Evolutionary conservation across 2,113 vertebrate genomes (phyloP).

Genomic region (Podilymbus podiceps): DNA sequence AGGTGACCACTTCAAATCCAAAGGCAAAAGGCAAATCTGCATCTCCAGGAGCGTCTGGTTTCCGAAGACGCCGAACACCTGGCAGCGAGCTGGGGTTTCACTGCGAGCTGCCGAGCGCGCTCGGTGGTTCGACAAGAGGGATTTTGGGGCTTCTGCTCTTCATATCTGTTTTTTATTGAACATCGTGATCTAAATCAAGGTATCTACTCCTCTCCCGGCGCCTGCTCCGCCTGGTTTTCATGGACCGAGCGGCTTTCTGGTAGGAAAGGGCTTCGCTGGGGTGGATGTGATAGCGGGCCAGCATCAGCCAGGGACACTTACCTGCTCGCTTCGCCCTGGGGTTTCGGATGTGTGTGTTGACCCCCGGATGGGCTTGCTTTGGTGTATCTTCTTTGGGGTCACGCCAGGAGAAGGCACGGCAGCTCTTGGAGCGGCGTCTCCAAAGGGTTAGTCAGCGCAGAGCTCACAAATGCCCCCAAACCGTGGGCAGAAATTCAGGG

Average conservation of each 20-base stretch:
- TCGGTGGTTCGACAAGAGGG: not conserved
- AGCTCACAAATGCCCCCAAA: not conserved
- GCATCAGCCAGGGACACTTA: not conserved
- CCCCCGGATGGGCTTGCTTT: not conserved
- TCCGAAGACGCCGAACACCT: not conserved
- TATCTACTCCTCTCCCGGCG: accelerated
- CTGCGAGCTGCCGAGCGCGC: not conserved
- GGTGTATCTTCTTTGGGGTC: not conserved
- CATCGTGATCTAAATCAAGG: accelerated
- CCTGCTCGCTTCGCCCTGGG: not conserved
- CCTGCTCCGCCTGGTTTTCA: not conserved
- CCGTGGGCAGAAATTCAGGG: not conserved
- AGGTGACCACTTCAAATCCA: not conserved
- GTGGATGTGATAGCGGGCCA: not conserved
- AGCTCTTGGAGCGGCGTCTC: not conserved
- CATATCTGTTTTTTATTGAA: accelerated
- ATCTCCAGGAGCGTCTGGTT: not conserved
- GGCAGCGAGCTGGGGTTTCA: not conserved
- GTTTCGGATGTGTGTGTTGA: not conserved
- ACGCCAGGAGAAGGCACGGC: not conserved
- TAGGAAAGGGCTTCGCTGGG: not conserved
- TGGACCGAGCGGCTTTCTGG: not conserved
- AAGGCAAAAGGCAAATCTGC: not conserved
- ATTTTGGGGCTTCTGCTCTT: not conserved
- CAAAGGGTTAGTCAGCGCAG: accelerated